phyloP scores from a whole-genome alignment of 1,140 invertebrate genomes.

The Drosophila gunungcola region DNA sequence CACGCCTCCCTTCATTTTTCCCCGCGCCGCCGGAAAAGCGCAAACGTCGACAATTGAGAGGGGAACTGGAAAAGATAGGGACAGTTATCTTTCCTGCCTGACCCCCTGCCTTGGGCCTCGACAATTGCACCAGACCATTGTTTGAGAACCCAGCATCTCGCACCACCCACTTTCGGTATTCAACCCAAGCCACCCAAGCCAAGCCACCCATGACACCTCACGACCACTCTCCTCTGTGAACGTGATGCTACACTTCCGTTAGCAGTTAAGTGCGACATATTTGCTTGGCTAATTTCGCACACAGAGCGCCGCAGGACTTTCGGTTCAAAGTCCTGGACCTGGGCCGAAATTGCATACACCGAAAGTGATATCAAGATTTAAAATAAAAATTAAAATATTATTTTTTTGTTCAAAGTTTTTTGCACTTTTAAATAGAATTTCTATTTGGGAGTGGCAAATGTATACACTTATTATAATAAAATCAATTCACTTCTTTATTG shows the following conservation, averaged over 20 bases:
- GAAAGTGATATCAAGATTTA: neutral
- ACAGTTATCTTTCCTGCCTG: constrained; percentile 23
- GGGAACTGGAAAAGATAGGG: constrained; percentile 25
- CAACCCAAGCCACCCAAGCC: neutral
- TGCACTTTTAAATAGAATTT: too few relatives aligned
- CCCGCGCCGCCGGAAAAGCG: constrained; percentile 51
- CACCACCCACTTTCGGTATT: neutral
- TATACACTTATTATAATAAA: too few relatives aligned
- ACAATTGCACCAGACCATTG: constrained; percentile 70
- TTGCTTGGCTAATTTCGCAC: constrained; percentile 76
- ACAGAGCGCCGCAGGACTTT: constrained; percentile 58
- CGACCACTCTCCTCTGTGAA: constrained; percentile 27
- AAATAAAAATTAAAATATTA: too few relatives aligned
- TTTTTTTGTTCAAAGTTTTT: too few relatives aligned
- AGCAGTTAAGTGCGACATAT: constrained; percentile 80
- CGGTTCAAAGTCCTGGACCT: constrained; percentile 58
- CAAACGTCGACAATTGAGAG: constrained; percentile 73
- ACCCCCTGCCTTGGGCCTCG: constrained; percentile 40
- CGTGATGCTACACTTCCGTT: constrained; percentile 59
- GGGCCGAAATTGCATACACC: constrained; percentile 5
- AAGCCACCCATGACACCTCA: neutral
- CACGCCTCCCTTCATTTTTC: neutral
- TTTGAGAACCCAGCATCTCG: constrained; percentile 19
- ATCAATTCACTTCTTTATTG: too few relatives aligned
- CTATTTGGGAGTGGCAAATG: too few relatives aligned